Evolutionary conservation across 2,113 vertebrate species (phyloP).

Genomic region (Notiomystis cincta): DNA sequence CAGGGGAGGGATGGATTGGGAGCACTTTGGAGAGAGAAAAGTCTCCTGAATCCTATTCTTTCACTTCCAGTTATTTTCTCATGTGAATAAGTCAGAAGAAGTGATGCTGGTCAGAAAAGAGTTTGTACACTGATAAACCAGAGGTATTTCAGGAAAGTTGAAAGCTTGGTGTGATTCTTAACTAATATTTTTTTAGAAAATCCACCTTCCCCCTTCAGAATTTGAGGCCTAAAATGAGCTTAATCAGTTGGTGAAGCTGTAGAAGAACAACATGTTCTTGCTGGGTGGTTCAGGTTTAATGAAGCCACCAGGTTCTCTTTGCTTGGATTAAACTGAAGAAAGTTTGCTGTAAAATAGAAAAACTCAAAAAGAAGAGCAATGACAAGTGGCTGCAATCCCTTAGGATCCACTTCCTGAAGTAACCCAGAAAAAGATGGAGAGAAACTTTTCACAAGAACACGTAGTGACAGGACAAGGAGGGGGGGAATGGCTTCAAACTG

Average conservation of each 20-base stretch:
- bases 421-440: not conserved
- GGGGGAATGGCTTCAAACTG: not conserved
- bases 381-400: not conserved
- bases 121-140: not conserved
- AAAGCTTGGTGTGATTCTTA: not conserved
- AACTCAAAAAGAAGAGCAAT: not conserved
- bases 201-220: not conserved
- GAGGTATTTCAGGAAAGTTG: not conserved
- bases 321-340: not conserved
- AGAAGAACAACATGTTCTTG: not conserved
- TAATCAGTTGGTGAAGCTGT: not conserved
- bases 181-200: not conserved
- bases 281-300: not conserved
- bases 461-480: not conserved
- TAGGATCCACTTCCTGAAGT: not conserved
- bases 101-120: not conserved
- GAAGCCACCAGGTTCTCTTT: not conserved
- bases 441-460: not conserved
- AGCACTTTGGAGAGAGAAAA: not conserved
- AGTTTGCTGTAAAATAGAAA: not conserved
- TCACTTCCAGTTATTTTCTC: not conserved
- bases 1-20: not conserved
- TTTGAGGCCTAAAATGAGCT: not conserved
- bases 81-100: rapidly evolving
- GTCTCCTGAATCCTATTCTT: not conserved